Evolutionary conservation across 2,797 vertebrate species (phyloP).

Genomic region (Notoglanidium macrostoma): DNA sequence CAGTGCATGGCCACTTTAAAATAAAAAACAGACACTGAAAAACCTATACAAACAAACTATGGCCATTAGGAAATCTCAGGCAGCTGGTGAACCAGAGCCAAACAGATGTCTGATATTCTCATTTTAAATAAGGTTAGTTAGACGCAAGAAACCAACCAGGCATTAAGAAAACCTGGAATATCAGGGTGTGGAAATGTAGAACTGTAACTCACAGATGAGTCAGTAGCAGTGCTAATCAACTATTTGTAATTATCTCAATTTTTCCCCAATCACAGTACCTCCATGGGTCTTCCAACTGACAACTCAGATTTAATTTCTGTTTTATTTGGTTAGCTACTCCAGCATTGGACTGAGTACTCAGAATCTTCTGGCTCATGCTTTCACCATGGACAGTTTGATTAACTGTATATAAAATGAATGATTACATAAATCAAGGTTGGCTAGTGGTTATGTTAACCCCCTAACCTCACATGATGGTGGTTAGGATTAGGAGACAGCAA

Average conservation of each 20-base stretch:
- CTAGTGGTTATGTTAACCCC: background rate
- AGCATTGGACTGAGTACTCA: background rate
- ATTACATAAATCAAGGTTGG: conserved; percentile 11
- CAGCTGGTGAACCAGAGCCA: background rate
- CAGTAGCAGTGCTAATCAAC: conserved; percentile 10
- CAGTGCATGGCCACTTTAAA: background rate
- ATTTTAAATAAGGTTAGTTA: conserved; percentile 20
- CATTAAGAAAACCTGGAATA: conserved; percentile 11
- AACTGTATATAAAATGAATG: background rate
- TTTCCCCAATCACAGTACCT: background rate
- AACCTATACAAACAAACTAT: background rate
- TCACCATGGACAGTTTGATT: background rate
- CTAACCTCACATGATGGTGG: background rate
- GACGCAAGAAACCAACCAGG: background rate
- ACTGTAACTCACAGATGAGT: conserved; percentile 18
- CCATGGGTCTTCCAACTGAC: background rate
- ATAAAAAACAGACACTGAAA: background rate
- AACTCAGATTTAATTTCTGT: background rate
- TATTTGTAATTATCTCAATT: background rate
- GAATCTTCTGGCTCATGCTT: background rate
- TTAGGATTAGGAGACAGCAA: background rate
- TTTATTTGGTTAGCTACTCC: conserved; percentile 7
- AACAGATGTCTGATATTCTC: conserved; percentile 36
- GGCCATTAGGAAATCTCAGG: background rate
- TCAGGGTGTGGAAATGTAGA: background rate